Evolutionary conservation across 2,888 invertebrate genomes (phyloP), one percentile per base, ranked within the genome.

Genomic region (Rhopalosiphum nymphaeae): DNA sequence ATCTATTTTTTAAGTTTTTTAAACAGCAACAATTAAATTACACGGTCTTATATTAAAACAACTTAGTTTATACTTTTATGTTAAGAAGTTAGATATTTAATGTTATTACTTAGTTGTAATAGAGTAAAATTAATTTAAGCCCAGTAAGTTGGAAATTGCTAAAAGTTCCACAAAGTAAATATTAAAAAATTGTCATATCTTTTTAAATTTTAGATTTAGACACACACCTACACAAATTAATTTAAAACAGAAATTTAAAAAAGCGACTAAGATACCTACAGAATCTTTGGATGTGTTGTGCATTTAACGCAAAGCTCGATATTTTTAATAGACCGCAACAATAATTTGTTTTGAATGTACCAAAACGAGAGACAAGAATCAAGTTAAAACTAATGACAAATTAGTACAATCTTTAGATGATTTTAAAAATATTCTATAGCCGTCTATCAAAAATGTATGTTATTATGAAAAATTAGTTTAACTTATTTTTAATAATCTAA

Each of bases 91-190:
- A n/a, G 16, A 53, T 9, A 2, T 87, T 21, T n/a, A 87, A 87
- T 53, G 44, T 85, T 85, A 44, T 87, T 78, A 78, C 9, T 53
- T n/a, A 87, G 42, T 84, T 84, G 9, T 53, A 42, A 11, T 29
- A 9, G 36, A 84, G 36, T 53, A 11, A 84, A 91, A 84, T 91
- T 91, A 91, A 91, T 91, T 91, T 53, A 53, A 84, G 44, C 91
- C 5, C 84, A 16, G 53, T 53, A 53, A 53, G 42, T 26, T 7
- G 29, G 29, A 53, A 56, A 42, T 84, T 84, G 42, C 84, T 29
- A 53, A 42, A 53, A 78, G n/a, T 61, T 78, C 0, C 67, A 1
- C 11, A 36, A 67, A 46, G 46, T 49, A 42, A 53, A 78, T 53
- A n/a, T 53, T 53, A 90, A 56, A 56, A 36, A 16, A 84, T 36